Evolutionary conservation across 2,888 invertebrate species (phyloP), one percentile per base, ranked within the genome.

Genomic region (Eilema caniola): DNA sequence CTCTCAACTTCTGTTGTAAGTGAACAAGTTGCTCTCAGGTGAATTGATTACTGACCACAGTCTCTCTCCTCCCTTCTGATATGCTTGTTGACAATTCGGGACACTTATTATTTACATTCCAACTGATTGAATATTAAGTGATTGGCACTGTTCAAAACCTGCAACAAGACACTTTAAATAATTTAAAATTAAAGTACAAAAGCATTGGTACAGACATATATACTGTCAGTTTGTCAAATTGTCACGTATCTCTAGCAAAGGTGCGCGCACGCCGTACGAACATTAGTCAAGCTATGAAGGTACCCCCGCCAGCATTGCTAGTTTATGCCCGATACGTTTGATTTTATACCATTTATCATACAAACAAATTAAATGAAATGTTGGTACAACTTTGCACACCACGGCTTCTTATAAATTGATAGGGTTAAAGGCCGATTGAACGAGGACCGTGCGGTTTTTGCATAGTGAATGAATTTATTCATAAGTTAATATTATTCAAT

Each of bases 251-350:
- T 25, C 8, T 57, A 23, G 77, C 81, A 76, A 69, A 73, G 80
- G 74, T 79, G 78, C 78, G 79, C 85, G 87, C 89, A 86, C 89
- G 86, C 76, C 83, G 86, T 77, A 77, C 81, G 80, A 74, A 73
- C 88, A 90, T 92, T 91, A 88, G 83, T 92, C 88, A 88, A 74
- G 73, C 83, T 61, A 76, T 92, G 88, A 88, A 74, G 73, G 82
- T 61, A 76, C 77, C 80, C 80, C 73, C 79, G 78, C 88, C 79
- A 88, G 67, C 77, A 85, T 85, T 87, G 88, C 87, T 87, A 83
- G 82, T 90, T 90, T 90, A 89, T 88, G 81, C 79, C 72, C 81
- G 79, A 85, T 89, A 89, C 87, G 90, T 89, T 88, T 90, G 88
- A 90, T 91, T 85, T 76, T 76, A 79, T 80, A 78, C 72, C 74